Percentiles rank a stretch among this genome's conserved stretches.
phyloP scores from a whole-genome alignment of 1,140 invertebrate genomes.

The Panagrolaimus sp. region DNA sequence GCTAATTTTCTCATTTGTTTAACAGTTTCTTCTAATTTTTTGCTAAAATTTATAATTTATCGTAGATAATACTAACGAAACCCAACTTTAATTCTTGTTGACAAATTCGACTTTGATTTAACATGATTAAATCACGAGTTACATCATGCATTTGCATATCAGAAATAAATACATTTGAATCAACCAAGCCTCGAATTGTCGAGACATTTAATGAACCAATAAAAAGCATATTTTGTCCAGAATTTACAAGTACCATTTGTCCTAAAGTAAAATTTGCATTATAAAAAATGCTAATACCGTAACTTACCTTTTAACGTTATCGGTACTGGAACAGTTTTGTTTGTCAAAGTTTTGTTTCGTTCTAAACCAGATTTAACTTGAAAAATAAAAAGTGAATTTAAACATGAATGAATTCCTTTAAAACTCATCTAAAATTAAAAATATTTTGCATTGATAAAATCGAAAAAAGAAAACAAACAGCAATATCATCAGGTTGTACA shows the following conservation, averaged over 20 bases:
- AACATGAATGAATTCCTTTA: slow-evolving; percentile 27
- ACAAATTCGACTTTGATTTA: slow-evolving; percentile 54
- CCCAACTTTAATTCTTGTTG: slow-evolving; percentile 61
- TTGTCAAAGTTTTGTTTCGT: slow-evolving; percentile 30
- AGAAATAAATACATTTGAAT: slow-evolving; percentile 58
- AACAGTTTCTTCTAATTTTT: slow-evolving; percentile 29
- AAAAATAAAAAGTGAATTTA: slow-evolving; percentile 37
- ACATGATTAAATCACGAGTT: slow-evolving; percentile 61
- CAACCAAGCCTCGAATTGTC: slow-evolving; percentile 49
- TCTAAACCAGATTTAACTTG: slow-evolving; percentile 27
- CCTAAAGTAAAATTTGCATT: slow-evolving; percentile 45
- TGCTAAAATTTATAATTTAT: slow-evolving; percentile 45
- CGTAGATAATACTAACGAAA: no score
- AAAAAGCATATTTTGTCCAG: slow-evolving; percentile 59
- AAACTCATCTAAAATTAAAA: slow-evolving; percentile 33
- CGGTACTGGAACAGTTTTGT: slow-evolving; percentile 26
- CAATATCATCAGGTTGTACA: slow-evolving; percentile 34
- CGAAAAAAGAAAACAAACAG: slow-evolving; percentile 20
- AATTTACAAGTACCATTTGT: slow-evolving; percentile 40
- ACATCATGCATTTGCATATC: slow-evolving; percentile 62
- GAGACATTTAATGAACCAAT: slow-evolving; percentile 61
- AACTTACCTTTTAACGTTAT: slow-evolving; percentile 56
- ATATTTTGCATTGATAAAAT: slow-evolving; percentile 36
- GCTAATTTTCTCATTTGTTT: slow-evolving; percentile 32
- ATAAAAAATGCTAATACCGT: background rate